Conservation (phyloP, 1,140 invertebrate species). For the Drosophila equinoxialis region DNA sequence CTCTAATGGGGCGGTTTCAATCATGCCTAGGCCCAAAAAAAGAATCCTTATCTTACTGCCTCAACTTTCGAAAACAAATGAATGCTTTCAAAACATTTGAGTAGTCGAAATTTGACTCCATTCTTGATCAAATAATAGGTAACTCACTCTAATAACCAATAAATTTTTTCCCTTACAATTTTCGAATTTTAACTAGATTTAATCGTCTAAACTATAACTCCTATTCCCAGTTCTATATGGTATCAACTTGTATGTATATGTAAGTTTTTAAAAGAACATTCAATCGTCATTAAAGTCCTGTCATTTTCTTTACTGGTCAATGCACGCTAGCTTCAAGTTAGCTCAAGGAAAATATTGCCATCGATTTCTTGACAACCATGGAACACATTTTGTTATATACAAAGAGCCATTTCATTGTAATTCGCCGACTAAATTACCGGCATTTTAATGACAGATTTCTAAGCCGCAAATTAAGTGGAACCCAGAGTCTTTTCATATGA, state of each 20-base stretch:
- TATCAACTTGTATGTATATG: conserved; percentile 7
- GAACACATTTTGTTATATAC: conserved; percentile 21
- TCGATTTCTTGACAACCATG: conserved; percentile 59
- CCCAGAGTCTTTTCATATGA: not conserved
- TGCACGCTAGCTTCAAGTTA: conserved; percentile 60
- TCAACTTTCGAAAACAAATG: not conserved
- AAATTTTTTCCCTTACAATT: too few relatives aligned
- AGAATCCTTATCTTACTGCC: not conserved
- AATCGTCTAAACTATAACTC: too few relatives aligned
- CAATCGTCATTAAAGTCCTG: conserved; percentile 8
- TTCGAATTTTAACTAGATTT: too few relatives aligned
- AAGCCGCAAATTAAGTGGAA: conserved; percentile 28
- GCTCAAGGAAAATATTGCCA: conserved; percentile 58
- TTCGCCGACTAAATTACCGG: conserved; percentile 54
- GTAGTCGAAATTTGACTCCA: not conserved
- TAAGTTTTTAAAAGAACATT: conserved; percentile 6
- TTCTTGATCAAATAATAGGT: too few relatives aligned
- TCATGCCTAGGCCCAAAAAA: conserved; percentile 39
- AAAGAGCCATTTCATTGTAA: conserved; percentile 40
- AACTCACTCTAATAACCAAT: not conserved
- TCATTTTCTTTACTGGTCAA: conserved; percentile 56
- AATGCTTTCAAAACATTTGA: not conserved
- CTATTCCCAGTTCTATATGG: too few relatives aligned
- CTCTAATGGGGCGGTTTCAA: conserved; percentile 50
- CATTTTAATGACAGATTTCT: conserved; percentile 53